These are phyloP conservation scores for Tretioscincus oriximinensis DNA, from an alignment of 2,113 vertebrate genomes.

Conservation along the genomic window DNA sequence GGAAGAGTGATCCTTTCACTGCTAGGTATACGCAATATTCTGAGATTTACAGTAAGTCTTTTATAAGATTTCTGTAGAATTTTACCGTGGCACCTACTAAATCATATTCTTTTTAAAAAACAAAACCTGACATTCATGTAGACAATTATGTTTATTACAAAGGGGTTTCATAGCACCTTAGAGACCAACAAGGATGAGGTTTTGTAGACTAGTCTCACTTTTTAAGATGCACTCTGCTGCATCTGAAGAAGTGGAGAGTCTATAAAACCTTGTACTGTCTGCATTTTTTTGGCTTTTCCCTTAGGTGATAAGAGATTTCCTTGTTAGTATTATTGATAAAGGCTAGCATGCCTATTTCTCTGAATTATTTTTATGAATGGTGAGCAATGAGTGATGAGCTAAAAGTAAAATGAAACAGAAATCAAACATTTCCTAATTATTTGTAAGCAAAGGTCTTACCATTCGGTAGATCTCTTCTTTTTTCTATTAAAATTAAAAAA, in stretches of 20 bases:
- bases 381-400: background rate
- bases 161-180: no score
- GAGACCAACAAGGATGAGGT: no score
- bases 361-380: background rate
- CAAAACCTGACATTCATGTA: background rate
- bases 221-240: no score
- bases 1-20: background rate
- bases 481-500: constrained; percentile 61
- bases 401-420: background rate
- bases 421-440: constrained; percentile 1
- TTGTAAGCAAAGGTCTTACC: constrained; percentile 55
- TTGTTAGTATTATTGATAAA: no score
- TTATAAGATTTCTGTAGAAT: background rate
- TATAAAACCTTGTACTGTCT: no score
- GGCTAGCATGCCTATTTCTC: no score
- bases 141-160: background rate
- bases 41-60: background rate
- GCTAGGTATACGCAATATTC: background rate
- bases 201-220: no score
- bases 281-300: no score
- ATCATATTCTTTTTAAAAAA: background rate
- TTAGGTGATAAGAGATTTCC: no score
- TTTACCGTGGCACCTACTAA: background rate
- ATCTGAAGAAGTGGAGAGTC: no score
- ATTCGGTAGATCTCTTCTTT: constrained; percentile 71